phyloP scores from a whole-genome alignment of 2,797 vertebrate genomes.

The Anomalospiza imberbis region DNA sequence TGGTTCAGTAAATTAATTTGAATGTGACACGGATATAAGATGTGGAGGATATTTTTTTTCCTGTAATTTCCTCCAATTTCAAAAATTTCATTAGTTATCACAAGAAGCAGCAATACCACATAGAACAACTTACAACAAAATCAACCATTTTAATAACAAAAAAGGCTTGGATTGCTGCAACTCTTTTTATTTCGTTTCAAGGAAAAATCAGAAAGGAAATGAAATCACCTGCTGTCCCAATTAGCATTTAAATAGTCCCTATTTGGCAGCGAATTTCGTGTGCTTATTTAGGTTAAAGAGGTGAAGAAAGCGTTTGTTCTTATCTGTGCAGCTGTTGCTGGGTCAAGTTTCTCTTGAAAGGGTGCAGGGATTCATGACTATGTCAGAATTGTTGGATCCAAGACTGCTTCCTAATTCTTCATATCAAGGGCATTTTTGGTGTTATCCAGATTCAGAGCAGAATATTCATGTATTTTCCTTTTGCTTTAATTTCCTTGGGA shows the following conservation, averaged over 20 bases:
- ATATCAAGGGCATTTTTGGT: background rate
- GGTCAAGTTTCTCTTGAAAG: background rate
- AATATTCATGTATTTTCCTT: background rate
- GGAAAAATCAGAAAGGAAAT: background rate
- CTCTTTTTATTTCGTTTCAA: background rate
- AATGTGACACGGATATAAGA: background rate
- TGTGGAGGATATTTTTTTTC: background rate
- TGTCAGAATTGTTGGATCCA: background rate
- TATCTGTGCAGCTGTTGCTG: background rate
- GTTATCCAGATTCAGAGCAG: background rate
- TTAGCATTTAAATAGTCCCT: conserved; percentile 22
- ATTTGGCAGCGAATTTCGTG: background rate
- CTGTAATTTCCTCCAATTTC: background rate
- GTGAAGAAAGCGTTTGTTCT: background rate
- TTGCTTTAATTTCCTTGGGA: background rate
- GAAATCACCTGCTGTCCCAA: conserved; percentile 9
- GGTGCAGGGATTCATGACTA: background rate
- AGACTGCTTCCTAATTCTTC: background rate
- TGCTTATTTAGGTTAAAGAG: background rate
- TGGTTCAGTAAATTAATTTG: background rate
- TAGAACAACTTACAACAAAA: background rate
- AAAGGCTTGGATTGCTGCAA: background rate
- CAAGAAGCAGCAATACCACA: background rate
- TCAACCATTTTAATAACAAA: background rate
- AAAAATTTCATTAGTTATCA: background rate